Percentiles rank a stretch among this genome's conserved stretches.
phyloP scores from a whole-genome alignment of 2,888 invertebrate species.

The Synanthedon vespiformis region DNA sequence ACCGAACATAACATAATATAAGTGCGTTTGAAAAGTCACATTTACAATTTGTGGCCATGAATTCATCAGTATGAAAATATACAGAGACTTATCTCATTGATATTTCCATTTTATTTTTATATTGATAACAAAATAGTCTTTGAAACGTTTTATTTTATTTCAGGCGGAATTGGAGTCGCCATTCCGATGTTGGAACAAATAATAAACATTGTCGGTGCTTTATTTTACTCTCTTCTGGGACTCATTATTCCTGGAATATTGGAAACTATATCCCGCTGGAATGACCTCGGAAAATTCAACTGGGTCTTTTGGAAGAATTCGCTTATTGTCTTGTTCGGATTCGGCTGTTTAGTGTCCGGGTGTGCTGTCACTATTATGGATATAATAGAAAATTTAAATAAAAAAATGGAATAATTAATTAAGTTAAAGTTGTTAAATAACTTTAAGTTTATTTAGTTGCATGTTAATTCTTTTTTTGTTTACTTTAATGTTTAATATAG shows the following conservation, averaged over 20 bases:
- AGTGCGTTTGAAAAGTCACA: too few relatives aligned
- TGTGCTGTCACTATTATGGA: slow-evolving; percentile 46
- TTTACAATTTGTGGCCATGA: too few relatives aligned
- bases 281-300: slow-evolving; percentile 73
- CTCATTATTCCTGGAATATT: slow-evolving; percentile 81
- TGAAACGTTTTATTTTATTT: not conserved
- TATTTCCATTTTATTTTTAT: too few relatives aligned
- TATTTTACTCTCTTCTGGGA: slow-evolving; percentile 79
- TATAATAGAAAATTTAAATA: slow-evolving; percentile 50
- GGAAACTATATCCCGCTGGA: slow-evolving; percentile 78
- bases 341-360: slow-evolving; percentile 76
- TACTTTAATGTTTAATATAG: not conserved
- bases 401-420: slow-evolving; percentile 32
- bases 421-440: slow-evolving; percentile 3
- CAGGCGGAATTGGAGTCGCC: slow-evolving; percentile 78
- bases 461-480: not conserved
- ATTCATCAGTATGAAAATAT: too few relatives aligned
- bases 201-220: slow-evolving; percentile 57
- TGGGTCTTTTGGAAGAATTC: slow-evolving; percentile 80
- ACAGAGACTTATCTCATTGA: too few relatives aligned
- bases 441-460: slow-evolving; percentile 3
- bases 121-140: too few relatives aligned
- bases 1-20: too few relatives aligned
- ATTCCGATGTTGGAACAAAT: slow-evolving; percentile 63
- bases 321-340: slow-evolving; percentile 70